These are phyloP conservation scores for Chloroceryle amazona DNA, from an alignment of 2,797 vertebrate genomes.

Conservation along the genomic window DNA sequence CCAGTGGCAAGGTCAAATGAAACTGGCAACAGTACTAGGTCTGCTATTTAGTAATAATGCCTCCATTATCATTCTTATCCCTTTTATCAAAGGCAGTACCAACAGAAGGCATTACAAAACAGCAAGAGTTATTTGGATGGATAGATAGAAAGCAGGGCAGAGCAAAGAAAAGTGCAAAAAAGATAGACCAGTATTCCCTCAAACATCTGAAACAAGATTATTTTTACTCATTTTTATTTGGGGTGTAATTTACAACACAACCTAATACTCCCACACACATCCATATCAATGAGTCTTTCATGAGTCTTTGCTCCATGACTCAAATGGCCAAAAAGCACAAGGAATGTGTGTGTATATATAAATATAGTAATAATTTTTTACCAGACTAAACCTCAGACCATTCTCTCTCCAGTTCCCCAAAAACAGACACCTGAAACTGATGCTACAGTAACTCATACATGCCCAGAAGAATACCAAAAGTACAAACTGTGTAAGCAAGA, in stretches of 20 bases:
- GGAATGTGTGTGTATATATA: accelerated
- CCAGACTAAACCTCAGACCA: neutral
- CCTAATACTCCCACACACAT: accelerated
- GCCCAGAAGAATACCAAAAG: neutral
- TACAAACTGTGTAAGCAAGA: neutral
- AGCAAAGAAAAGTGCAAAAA: neutral
- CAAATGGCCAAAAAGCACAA: neutral
- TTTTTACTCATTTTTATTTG: neutral
- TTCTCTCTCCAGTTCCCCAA: neutral
- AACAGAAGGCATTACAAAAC: neutral
- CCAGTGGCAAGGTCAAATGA: neutral
- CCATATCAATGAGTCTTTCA: too few relatives aligned
- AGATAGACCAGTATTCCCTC: neutral
- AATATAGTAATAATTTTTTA: neutral
- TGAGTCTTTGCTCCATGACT: neutral
- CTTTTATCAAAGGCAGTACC: neutral
- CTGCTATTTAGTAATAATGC: neutral
- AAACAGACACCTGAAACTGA: neutral
- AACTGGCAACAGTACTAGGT: neutral
- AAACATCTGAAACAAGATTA: neutral
- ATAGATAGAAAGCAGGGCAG: neutral
- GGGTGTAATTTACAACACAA: neutral
- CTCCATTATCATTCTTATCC: neutral
- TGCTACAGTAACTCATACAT: neutral
- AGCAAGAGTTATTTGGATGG: neutral